Base-by-base conservation (phyloP, 2,797 vertebrate species). In the Lophius americanus region DNA sequence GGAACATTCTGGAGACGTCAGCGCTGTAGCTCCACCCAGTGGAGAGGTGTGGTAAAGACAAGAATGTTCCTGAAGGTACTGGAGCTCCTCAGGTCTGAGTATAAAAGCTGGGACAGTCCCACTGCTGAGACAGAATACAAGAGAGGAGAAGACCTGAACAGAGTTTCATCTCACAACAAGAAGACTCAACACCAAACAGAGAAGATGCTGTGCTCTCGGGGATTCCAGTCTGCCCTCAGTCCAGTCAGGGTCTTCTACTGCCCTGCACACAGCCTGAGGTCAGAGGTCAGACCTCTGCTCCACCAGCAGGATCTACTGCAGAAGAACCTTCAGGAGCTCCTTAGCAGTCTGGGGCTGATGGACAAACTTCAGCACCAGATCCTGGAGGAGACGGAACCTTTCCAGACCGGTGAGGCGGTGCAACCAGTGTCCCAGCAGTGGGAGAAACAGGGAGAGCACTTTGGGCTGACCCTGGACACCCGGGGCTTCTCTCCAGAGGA, bases 301-400 rank as follows among this genome's bases (percentile, higher is more conserved):
- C 23, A 23, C 23, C 23, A 23, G 23, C 23, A 23, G 23, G 23
- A 23, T 23, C 73, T 90, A 58, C 87, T 90, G 50, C 73, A 79
- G 9, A 61, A 78, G 64, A 83, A 89, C 56, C 85, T 85, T 32
- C 80, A 90, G 41, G 81, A 93, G 70, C 23, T 23, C 23, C 23
- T 23, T 23, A 23, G 23, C 23, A 23, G 23, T 23, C 23, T 23
- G 23, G 23, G 84, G 46, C 91, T 93, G 73, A 23, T 23, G 23
- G 23, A 23, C 23, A 23, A 23, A 23, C 23, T 23, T 23, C 23
- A 23, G 23, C 23, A 23, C 23, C 23, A 23, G 23, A 23, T 23
- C 23, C 23, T 23, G 23, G 23, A 23, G 23, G 23, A 23, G 23
- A 23, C 23, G 23, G 23, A 23, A 23, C 23, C 23, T 23, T 23